A percentile compares a stretch with the other conserved stretches of the same genome.
phyloP scores from a whole-genome alignment of 2,113 vertebrate genomes.

The Raphicerus campestris region DNA sequence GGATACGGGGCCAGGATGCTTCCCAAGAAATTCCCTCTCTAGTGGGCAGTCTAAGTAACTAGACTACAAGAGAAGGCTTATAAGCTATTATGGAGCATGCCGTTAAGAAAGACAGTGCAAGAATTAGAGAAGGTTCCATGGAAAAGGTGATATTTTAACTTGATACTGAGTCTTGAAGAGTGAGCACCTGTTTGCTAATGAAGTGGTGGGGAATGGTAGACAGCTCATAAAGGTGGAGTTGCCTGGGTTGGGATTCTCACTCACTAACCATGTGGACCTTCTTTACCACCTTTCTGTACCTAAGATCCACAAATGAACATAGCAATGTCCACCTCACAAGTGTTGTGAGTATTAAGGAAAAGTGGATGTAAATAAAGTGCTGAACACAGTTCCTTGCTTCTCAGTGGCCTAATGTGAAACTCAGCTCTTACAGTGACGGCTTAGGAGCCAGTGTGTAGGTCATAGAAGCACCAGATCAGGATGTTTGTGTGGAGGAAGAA shows the following conservation, averaged over 20 bases:
- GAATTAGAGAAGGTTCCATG: neutral
- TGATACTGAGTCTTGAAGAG: neutral
- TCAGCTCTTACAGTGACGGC: neutral
- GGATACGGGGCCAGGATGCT: neutral
- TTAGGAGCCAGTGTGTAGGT: neutral
- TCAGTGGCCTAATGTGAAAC: neutral
- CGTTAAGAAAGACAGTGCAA: neutral
- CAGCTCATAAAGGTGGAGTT: neutral
- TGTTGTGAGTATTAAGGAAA: neutral
- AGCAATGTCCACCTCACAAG: neutral
- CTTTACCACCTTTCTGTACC: neutral
- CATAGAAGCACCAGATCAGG: neutral
- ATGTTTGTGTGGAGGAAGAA: neutral
- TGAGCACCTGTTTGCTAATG: neutral
- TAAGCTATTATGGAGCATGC: neutral
- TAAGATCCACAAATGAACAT: neutral
- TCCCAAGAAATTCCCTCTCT: neutral
- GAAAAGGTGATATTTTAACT: neutral
- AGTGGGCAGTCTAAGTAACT: neutral
- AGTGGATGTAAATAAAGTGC: neutral
- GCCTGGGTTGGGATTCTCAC: neutral
- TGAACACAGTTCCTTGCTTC: neutral
- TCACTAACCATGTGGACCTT: neutral
- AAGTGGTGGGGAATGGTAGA: neutral
- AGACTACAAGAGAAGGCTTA: neutral